Base-by-base conservation (phyloP, 2,113 vertebrate species). In the Seriola aureovittata region DNA sequence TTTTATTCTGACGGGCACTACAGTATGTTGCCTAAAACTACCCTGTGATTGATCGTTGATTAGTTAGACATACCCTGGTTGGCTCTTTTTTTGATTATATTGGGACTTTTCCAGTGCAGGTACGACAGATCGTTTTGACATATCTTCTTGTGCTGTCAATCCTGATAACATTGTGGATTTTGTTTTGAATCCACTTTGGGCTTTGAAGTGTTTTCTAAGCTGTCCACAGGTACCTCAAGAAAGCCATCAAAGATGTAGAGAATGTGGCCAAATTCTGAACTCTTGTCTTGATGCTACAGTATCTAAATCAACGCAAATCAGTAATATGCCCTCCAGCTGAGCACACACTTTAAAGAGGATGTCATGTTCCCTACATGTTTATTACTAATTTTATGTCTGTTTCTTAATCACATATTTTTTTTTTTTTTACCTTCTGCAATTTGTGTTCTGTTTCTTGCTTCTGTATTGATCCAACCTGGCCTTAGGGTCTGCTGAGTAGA, bases 351-450 rank as follows among this genome's bases (percentile, higher is more conserved):
- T 71, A 72, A 78, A 81, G 75, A 17, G 36, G 70, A 76, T 75
- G 85, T 89, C 85, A 74, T 91, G 77, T 81, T 81, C 60, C 69
- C 23, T 67, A 46, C 60, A 69, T 5, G 50, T 17, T 85, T 14
- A 78, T 63, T n/a, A 63, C 57, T 36, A 62, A 84, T 74, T 83
- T 42, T 69, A 58, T 8, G 2, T 68, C 34, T 65, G 55, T 70
- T 46, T 78, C 59, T 71, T 21, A 11, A 54, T 78, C 48, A 25
- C 46, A 9, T 19, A 7, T 23, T 25, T 1, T 59, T 72, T 11
- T 8, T 10, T 80, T 38, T 71, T 69, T 67, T 23, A 40, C 3
- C 21, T 70, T 29, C 10, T 58, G 25, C 14, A 4, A 38, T 40
- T 52, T 4, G 23, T 75, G 85, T 72, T 82, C 69, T 50, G 52